Evolutionary conservation across 2,888 invertebrate genomes (phyloP), one percentile per base, ranked within the genome.

Genomic region (Ethmia dodecea): DNA sequence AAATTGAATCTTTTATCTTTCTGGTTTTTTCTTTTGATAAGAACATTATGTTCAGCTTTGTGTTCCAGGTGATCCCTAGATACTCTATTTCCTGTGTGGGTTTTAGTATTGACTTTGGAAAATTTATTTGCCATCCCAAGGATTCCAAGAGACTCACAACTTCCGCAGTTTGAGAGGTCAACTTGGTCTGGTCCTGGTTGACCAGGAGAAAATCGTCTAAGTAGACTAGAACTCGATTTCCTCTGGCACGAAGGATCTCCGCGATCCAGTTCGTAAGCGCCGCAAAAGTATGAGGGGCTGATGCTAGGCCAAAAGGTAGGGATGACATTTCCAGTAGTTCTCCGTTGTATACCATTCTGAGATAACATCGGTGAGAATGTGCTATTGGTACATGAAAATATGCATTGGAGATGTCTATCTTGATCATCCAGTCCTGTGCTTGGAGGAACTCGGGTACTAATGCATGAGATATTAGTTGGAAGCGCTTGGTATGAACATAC

Each of bases 281-380:
- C 9, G 40, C 30, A 34, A 40, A 43, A 3, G 29, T 28, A 2
- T n/a, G 14, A 12, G 38, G 38, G 14, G 37, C 37, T 8, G 35
- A 29, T 13, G 33, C 32, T 5, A 43, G 35, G n/a, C 43, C 42
- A 30, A 43, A 43, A 5, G 42, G 39, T 2, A 39, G 18, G 8
- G 22, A 14, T 5, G 34, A 34, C 9, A 40, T 13, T 9, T 37
- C 32, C 1, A 33, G 8, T 8, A 40, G 8, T 4, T 26, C 12
- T 1, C 13, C 12, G 4, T 33, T 30, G 31, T 33, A 32, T 1
- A 20, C 1, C 5, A 37, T 8, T 28, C 28, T 14, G 6, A 32
- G 28, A 15, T 28, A 37, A 1, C 13, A 9, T 10, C n/a, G 10
- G 12, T 33, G 33, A 9, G 10, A 5, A 6, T 4, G 8, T 4